A percentile compares a stretch with the other conserved stretches of the same genome.
Conservation (phyloP, 2,888 invertebrate species). For the Drosophila algonquin region DNA sequence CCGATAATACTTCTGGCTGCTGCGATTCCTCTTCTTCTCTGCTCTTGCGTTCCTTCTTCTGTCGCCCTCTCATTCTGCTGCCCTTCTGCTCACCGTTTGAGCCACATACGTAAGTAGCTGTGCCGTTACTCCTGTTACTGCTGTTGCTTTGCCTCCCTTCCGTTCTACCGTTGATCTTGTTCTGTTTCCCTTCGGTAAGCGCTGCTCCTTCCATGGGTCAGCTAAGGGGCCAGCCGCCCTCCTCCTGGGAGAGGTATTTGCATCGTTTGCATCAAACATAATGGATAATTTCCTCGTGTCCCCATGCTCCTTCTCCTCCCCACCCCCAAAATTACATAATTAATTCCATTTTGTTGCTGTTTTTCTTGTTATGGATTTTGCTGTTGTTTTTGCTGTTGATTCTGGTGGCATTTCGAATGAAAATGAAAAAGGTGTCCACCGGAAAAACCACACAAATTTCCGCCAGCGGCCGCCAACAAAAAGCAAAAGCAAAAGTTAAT, state of each 20-base stretch:
- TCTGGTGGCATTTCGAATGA: slow-evolving; percentile 31
- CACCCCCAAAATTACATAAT: slow-evolving; percentile 34
- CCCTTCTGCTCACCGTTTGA: no score
- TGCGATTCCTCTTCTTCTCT: background rate
- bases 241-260: slow-evolving; percentile 1
- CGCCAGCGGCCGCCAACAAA: slow-evolving; percentile 33
- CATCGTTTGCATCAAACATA: slow-evolving; percentile 30
- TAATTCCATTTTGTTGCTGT: slow-evolving; percentile 33
- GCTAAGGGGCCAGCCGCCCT: no score
- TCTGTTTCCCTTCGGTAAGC: no score
- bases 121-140: no score
- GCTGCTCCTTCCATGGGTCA: no score
- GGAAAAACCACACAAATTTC: slow-evolving; percentile 48
- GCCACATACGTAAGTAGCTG: no score
- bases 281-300: slow-evolving; percentile 32
- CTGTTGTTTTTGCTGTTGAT: background rate
- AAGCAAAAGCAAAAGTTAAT: slow-evolving; percentile 61
- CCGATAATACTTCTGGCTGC: no score
- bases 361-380: background rate
- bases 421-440: slow-evolving; percentile 36
- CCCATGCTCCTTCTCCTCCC: slow-evolving; percentile 7
- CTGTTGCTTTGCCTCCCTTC: no score
- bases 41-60: background rate
- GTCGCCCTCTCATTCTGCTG: background rate
- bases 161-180: no score